phyloP scores from a whole-genome alignment of 1,140 invertebrate species.

The Kradibia gibbosae region DNA sequence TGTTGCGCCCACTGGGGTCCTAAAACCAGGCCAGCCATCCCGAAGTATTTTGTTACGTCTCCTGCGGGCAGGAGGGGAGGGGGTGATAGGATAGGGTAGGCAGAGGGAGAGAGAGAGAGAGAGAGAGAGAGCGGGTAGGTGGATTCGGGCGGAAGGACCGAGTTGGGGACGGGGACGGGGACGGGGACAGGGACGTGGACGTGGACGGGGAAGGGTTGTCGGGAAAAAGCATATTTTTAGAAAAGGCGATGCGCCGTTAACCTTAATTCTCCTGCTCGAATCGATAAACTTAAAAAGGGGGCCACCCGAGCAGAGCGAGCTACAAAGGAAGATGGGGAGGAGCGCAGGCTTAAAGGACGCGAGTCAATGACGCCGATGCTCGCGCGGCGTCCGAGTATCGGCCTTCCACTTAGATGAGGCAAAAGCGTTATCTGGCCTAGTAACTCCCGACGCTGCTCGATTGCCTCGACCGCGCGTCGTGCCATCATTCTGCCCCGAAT shows the following conservation, averaged over 20 bases:
- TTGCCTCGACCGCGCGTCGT: too few species aligned
- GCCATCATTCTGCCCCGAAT: not conserved
- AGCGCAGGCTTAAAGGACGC: not conserved
- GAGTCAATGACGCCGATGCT: not conserved
- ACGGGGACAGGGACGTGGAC: too few species aligned
- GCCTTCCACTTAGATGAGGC: not conserved
- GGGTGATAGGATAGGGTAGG: too few species aligned
- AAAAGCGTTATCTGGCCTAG: not conserved
- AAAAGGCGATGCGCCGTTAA: not conserved
- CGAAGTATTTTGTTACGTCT: not conserved
- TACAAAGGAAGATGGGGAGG: not conserved
- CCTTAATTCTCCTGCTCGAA: not conserved
- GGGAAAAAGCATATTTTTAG: conserved; percentile 2
- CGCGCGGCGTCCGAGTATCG: not conserved
- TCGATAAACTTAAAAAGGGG: not conserved
- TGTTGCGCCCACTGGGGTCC: not conserved
- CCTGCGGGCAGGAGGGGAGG: too few species aligned
- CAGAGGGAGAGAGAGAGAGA: too few species aligned
- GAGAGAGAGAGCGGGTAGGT: too few species aligned
- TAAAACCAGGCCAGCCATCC: not conserved
- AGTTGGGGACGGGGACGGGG: too few species aligned
- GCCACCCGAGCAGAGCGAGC: not conserved
- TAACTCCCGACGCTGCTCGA: not conserved
- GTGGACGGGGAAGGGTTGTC: too few species aligned
- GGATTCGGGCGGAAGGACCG: too few species aligned